Conservation (phyloP, 2,888 invertebrate species). For the Clivina fossor region DNA sequence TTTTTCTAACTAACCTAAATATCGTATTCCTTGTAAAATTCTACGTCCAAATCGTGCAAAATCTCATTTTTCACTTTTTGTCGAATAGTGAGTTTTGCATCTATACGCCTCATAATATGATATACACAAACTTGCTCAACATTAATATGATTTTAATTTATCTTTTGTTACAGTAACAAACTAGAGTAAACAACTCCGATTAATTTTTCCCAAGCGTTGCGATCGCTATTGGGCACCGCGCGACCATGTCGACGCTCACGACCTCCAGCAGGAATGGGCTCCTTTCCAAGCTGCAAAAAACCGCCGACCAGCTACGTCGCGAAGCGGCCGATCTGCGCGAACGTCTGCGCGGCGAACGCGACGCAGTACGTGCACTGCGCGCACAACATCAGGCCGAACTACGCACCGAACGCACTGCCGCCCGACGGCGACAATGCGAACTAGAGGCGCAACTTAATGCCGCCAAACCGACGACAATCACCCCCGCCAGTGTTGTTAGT, state of each 20-base stretch:
- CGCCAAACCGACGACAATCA: constrained; percentile 14
- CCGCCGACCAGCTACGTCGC: constrained; percentile 12
- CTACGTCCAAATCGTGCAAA: no score
- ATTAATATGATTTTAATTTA: background rate
- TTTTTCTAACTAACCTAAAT: no score
- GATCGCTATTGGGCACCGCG: constrained; percentile 21
- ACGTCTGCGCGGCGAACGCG: constrained; percentile 18
- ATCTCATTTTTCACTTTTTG: no score
- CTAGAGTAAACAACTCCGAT: background rate
- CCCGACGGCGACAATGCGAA: constrained; percentile 11
- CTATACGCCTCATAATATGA: no score
- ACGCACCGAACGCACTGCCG: constrained; percentile 21
- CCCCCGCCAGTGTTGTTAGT: no score
- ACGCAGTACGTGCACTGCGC: constrained; percentile 24
- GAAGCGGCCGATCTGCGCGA: constrained; percentile 24
- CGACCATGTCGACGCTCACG: constrained; percentile 45
- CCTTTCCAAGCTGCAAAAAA: constrained; percentile 49
- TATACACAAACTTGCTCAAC: no score
- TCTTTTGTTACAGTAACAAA: constrained; percentile 22
- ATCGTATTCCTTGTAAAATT: no score
- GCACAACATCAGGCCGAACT: constrained; percentile 23
- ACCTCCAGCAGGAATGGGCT: constrained; percentile 47
- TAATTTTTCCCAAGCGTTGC: background rate
- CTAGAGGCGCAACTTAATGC: constrained; percentile 18
- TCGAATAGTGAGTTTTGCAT: no score